phyloP scores from a whole-genome alignment of 2,797 vertebrate genomes.

The Mionectes olivaceus region DNA sequence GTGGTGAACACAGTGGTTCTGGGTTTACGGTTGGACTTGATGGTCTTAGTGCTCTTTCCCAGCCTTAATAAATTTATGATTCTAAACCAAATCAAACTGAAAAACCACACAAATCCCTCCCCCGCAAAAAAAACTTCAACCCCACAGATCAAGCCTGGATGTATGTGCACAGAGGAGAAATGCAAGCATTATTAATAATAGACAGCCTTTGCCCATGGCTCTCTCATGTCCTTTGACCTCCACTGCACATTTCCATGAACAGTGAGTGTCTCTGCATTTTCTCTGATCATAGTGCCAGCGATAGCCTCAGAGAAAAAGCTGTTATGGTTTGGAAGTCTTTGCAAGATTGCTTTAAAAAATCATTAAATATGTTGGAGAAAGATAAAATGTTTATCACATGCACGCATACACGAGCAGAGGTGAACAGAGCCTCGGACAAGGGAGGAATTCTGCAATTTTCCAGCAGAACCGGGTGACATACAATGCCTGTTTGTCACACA shows the following conservation, averaged over 20 bases:
- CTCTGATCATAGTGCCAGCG: not conserved
- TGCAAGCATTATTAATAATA: not conserved
- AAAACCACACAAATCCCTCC: accelerated
- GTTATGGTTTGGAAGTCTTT: not conserved
- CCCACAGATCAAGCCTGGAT: not conserved
- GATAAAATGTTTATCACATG: not conserved
- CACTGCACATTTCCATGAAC: not conserved
- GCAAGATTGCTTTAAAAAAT: not conserved
- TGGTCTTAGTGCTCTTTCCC: not conserved
- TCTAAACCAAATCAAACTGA: not conserved
- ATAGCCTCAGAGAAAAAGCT: not conserved
- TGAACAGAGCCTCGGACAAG: not conserved
- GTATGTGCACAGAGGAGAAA: not conserved
- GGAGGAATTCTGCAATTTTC: not conserved
- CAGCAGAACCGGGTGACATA: not conserved
- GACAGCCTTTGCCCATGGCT: not conserved
- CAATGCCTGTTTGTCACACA: not conserved
- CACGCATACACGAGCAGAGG: not conserved
- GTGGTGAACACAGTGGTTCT: not conserved
- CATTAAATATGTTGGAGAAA: not conserved
- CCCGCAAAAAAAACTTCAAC: accelerated
- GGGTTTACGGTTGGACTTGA: not conserved
- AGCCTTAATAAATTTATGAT: not conserved
- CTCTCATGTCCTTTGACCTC: not conserved
- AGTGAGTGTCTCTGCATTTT: not conserved